phyloP scores from a whole-genome alignment of 2,888 invertebrate species.

The Malthinus seriepunctatus region DNA sequence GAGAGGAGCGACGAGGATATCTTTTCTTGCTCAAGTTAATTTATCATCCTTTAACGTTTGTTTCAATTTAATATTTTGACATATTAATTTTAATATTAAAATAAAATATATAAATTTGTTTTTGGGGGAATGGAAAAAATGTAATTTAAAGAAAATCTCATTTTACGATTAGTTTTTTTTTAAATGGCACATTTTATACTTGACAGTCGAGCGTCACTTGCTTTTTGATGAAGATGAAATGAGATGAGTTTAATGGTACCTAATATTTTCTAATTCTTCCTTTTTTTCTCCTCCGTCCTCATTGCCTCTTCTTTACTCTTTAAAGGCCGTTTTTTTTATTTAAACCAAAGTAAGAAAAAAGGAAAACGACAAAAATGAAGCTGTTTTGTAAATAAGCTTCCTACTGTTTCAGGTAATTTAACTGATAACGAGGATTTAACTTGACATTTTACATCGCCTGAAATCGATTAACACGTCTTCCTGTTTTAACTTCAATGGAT shows the following conservation, averaged over 20 bases:
- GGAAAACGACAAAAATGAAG: no score
- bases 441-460: constrained; percentile 1
- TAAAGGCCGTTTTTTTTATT: no score
- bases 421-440: constrained; percentile 5
- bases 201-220: constrained; percentile 1
- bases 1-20: not conserved
- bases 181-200: not conserved
- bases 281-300: no score
- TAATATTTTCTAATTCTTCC: constrained; percentile 3
- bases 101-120: not conserved
- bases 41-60: constrained; percentile 2
- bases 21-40: not conserved
- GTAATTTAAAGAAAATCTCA: not conserved
- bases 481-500: constrained; percentile 1
- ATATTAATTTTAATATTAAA: not conserved
- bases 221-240: not conserved
- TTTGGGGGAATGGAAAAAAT: not conserved
- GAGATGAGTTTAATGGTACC: no score
- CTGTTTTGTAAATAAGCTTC: no score
- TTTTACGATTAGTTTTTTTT: constrained; percentile 3
- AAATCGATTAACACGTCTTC: constrained; percentile 3
- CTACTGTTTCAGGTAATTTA: not conserved
- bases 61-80: constrained; percentile 2
- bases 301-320: no score
- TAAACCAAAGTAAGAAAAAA: no score